phyloP scores from a whole-genome alignment of 2,888 invertebrate species.

The Sinhomidia bicolor region DNA sequence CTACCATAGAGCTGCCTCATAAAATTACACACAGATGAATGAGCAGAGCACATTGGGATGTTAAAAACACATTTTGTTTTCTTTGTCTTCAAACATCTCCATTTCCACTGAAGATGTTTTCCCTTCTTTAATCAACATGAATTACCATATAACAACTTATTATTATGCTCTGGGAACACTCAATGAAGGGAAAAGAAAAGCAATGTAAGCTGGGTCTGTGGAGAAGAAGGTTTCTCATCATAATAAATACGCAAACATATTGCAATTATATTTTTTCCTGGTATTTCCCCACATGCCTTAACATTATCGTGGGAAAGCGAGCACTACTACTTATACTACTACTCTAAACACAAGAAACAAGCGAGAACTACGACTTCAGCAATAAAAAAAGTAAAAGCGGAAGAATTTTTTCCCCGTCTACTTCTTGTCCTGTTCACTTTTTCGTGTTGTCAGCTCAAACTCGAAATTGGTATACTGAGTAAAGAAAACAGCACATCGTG shows the following conservation, averaged over 20 bases:
- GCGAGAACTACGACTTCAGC: neutral
- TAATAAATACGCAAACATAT: too few species aligned
- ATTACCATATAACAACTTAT: neutral
- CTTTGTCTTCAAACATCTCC: too few species aligned
- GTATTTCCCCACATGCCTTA: neutral
- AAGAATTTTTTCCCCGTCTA: neutral
- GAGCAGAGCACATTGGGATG: too few species aligned
- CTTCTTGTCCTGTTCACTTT: slow-evolving; percentile 21
- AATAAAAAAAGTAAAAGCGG: neutral
- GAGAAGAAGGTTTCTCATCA: too few species aligned
- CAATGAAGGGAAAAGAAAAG: too few species aligned
- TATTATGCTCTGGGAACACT: neutral
- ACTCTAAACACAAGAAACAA: neutral
- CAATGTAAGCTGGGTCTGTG: neutral
- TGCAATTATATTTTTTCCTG: neutral
- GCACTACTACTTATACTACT: too few species aligned
- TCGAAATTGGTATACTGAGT: slow-evolving; percentile 29
- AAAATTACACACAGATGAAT: too few species aligned
- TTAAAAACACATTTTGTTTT: too few species aligned
- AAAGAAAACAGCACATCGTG: slow-evolving; percentile 11
- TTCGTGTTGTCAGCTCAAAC: slow-evolving; percentile 17
- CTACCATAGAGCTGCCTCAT: too few species aligned
- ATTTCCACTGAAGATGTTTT: neutral
- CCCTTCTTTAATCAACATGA: neutral
- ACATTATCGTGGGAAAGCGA: neutral